Conservation (phyloP, 2,888 invertebrate species). For the Plagodis dolabraria region DNA sequence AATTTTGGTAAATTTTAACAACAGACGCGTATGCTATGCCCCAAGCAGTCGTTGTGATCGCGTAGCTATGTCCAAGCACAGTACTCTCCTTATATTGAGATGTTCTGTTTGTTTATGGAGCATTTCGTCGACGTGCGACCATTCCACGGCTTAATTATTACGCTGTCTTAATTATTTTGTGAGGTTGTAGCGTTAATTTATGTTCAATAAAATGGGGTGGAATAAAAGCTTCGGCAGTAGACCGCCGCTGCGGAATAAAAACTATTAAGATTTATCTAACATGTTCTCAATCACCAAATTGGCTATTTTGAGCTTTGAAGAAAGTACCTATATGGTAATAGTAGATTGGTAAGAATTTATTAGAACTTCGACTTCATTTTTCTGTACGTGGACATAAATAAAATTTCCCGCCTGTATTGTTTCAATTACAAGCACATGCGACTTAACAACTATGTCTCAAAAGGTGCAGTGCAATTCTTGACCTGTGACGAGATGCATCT, state of each 20-base stretch:
- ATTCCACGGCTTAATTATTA: conserved; percentile 64
- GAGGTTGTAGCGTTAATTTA: conserved; percentile 29
- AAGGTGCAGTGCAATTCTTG: too few species aligned
- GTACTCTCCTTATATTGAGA: conserved; percentile 66
- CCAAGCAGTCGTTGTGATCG: conserved; percentile 1
- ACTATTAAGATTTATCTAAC: neutral
- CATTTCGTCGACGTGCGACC: conserved; percentile 50
- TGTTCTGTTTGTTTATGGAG: conserved; percentile 68
- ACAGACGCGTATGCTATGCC: neutral
- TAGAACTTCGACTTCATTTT: too few species aligned
- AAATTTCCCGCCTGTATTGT: too few species aligned
- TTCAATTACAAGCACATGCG: too few species aligned
- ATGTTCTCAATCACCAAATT: too few species aligned
- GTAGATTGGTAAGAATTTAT: too few species aligned
- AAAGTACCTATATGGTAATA: too few species aligned
- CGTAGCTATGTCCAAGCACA: conserved; percentile 4
- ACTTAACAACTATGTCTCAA: too few species aligned
- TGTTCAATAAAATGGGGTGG: conserved; percentile 21
- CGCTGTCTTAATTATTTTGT: conserved; percentile 48
- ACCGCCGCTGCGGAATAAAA: conserved; percentile 7
- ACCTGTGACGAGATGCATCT: too few species aligned
- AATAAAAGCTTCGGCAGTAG: conserved; percentile 16
- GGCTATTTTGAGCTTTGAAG: too few species aligned
- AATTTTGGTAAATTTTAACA: too few species aligned
- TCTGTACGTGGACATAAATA: too few species aligned